A percentile compares a stretch with the other conserved stretches of the same genome.
Evolutionary conservation across 2,113 vertebrate genomes (phyloP).

Genomic region (Harpagus bidentatus): DNA sequence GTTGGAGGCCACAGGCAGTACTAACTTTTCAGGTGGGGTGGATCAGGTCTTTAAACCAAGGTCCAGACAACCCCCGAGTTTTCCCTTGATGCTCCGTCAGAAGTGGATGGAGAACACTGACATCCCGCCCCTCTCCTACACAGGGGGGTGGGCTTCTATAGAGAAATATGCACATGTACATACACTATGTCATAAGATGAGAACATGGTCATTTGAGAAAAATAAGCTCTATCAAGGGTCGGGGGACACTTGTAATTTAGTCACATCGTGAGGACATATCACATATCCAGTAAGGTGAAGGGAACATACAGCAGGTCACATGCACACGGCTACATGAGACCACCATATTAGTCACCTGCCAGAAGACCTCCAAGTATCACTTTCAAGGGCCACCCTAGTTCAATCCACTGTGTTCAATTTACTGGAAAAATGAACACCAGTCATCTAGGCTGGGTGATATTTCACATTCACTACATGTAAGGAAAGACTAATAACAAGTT

Average conservation of each 20-base stretch:
- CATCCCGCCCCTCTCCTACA: background rate
- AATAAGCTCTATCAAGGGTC: background rate
- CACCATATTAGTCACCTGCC: background rate
- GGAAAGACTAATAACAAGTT: background rate
- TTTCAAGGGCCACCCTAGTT: background rate
- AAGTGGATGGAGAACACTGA: background rate
- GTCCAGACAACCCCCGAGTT: background rate
- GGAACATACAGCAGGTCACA: background rate
- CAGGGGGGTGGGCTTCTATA: background rate
- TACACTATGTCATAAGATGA: background rate
- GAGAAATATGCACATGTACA: background rate
- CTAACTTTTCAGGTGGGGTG: background rate
- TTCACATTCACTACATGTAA: background rate
- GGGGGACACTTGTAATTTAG: background rate
- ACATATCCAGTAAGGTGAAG: background rate
- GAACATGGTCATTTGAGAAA: background rate
- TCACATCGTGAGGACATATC: background rate
- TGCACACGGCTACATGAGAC: background rate
- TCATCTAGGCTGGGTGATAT: background rate
- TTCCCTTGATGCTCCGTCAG: background rate
- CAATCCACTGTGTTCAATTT: background rate
- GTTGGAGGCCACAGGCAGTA: background rate
- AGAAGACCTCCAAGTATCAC: background rate
- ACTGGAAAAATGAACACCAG: background rate
- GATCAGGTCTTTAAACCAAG: background rate